Evolutionary conservation across 1,140 invertebrate species (phyloP).

Genomic region (Campoletis sonorensis): DNA sequence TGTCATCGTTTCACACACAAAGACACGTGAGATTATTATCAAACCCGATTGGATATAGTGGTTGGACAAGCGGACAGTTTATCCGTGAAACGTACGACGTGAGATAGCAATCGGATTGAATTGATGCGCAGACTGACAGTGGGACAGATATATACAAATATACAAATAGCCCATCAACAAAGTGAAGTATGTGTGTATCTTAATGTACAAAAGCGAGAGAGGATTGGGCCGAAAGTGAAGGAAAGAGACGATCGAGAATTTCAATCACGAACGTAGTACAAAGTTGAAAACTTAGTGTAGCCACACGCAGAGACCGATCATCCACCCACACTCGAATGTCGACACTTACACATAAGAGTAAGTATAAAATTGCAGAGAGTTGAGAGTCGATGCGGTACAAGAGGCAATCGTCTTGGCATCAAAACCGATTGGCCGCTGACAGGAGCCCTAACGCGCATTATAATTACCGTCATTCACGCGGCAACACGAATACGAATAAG

Average conservation of each 20-base stretch:
- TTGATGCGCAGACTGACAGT: slow-evolving; percentile 41
- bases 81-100: slow-evolving; percentile 52
- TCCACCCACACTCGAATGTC: not conserved
- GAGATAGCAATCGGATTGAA: slow-evolving; percentile 55
- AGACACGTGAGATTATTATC: slow-evolving; percentile 36
- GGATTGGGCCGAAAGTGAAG: slow-evolving; percentile 34
- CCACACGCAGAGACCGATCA: slow-evolving; percentile 25
- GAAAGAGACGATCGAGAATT: slow-evolving; percentile 64
- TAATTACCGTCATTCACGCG: slow-evolving; percentile 66
- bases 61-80: slow-evolving; percentile 42
- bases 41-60: slow-evolving; percentile 19
- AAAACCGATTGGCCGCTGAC: slow-evolving; percentile 68
- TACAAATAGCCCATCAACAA: not conserved
- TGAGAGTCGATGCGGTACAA: slow-evolving; percentile 18
- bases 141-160: slow-evolving; percentile 50
- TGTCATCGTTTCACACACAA: slow-evolving; percentile 10
- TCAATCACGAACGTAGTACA: slow-evolving; percentile 64
- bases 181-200: not conserved
- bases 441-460: slow-evolving; percentile 66
- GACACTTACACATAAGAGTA: not conserved
- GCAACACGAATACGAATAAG: slow-evolving; percentile 64
- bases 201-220: not conserved
- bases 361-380: not conserved
- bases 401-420: slow-evolving; percentile 60
- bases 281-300: slow-evolving; percentile 38